These are phyloP conservation scores for Drosophila ananassae DNA, from an alignment of 1,140 invertebrate species.

Conservation along the genomic window DNA sequence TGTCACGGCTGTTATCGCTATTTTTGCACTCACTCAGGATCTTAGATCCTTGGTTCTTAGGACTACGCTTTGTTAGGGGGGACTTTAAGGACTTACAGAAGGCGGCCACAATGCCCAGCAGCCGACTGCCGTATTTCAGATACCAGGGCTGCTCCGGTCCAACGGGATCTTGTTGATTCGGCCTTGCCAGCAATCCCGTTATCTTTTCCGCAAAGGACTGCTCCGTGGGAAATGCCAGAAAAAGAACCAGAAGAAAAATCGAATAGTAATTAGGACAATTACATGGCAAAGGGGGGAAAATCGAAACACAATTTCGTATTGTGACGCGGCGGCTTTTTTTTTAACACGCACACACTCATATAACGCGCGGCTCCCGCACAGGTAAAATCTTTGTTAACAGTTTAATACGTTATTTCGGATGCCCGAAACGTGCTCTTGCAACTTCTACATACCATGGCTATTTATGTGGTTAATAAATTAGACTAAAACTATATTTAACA, in stretches of 20 bases:
- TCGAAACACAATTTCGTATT: slow-evolving; percentile 59
- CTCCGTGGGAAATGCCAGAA: slow-evolving; percentile 8
- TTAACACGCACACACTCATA: slow-evolving; percentile 33
- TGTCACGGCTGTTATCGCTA: slow-evolving; percentile 24
- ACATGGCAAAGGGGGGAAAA: slow-evolving; percentile 37
- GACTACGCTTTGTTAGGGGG: not conserved
- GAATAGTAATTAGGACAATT: slow-evolving; percentile 14
- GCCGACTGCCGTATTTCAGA: slow-evolving; percentile 93
- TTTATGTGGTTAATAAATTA: slow-evolving; percentile 33
- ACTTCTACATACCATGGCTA: slow-evolving; percentile 34
- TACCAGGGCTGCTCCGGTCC: slow-evolving; percentile 94
- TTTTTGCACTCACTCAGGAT: slow-evolving; percentile 3
- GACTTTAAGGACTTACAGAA: slow-evolving; percentile 87
- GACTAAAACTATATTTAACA: slow-evolving; percentile 38
- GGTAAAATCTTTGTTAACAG: slow-evolving; percentile 25
- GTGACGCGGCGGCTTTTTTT: slow-evolving; percentile 49
- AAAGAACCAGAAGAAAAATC: slow-evolving; percentile 51
- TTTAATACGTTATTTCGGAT: not conserved
- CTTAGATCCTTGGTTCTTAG: not conserved
- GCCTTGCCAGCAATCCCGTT: slow-evolving; percentile 89
- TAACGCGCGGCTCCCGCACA: slow-evolving; percentile 25
- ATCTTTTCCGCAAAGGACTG: slow-evolving; percentile 92
- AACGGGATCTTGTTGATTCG: slow-evolving; percentile 86
- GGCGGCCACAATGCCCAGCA: slow-evolving; percentile 93
- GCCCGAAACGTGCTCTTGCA: not conserved